Evolutionary conservation across 1,140 invertebrate genomes (phyloP).

Genomic region (Hyles vespertilio): DNA sequence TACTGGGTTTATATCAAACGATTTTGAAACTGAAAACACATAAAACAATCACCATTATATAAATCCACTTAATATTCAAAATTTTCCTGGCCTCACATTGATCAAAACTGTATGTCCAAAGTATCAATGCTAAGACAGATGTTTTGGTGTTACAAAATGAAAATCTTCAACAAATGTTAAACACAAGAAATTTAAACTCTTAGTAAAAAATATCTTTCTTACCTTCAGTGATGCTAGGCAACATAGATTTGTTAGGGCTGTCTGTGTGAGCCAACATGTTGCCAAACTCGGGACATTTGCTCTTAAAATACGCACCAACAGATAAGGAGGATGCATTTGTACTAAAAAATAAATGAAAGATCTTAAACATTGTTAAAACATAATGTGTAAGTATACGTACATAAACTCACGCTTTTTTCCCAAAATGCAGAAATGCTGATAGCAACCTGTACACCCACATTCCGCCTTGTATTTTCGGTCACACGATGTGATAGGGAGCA

Average conservation of each 20-base stretch:
- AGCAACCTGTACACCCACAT: too few species aligned
- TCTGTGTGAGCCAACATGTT: conserved; percentile 45
- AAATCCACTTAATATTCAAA: too few species aligned
- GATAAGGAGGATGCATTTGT: conserved; percentile 48
- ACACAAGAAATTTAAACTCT: conserved; percentile 1
- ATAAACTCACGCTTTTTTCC: too few species aligned
- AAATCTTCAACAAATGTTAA: too few species aligned
- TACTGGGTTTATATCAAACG: conserved; percentile 10
- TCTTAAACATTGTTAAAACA: not conserved
- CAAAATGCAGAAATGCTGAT: too few species aligned
- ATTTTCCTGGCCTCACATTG: too few species aligned
- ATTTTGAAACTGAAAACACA: conserved; percentile 1
- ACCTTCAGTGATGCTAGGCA: conserved; percentile 52
- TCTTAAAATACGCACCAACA: conserved; percentile 57
- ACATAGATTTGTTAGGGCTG: conserved; percentile 45
- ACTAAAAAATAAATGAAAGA: conserved; percentile 30
- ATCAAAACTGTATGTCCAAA: too few species aligned
- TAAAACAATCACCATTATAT: too few species aligned
- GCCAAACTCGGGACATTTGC: conserved; percentile 51
- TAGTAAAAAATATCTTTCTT: conserved; percentile 11
- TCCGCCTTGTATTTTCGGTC: too few species aligned
- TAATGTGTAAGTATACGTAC: not conserved
- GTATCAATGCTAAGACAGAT: too few species aligned
- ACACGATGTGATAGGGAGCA: too few species aligned
- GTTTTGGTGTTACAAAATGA: too few species aligned